Evolutionary conservation across 1,140 invertebrate genomes (phyloP).

Genomic region (Rhopalosiphum padi): DNA sequence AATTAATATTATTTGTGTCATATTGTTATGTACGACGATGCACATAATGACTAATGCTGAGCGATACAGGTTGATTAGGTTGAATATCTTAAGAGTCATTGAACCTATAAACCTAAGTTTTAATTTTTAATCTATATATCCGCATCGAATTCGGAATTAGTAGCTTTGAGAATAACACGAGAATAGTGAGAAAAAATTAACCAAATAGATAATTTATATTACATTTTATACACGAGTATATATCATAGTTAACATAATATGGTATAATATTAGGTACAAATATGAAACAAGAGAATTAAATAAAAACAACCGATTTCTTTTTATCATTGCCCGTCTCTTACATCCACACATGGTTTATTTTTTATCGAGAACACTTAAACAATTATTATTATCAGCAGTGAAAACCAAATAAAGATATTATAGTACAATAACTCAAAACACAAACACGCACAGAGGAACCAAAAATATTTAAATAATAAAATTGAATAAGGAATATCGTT

Average conservation of each 20-base stretch:
- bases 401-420: background rate
- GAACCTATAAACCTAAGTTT: background rate
- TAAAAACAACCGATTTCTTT: background rate
- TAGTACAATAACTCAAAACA: background rate
- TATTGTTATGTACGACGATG: background rate
- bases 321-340: background rate
- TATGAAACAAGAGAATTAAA: background rate
- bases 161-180: background rate
- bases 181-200: background rate
- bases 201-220: background rate
- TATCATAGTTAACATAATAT: background rate
- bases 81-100: conserved; percentile 17
- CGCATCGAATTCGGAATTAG: background rate
- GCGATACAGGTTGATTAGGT: background rate
- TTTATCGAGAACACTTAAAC: background rate
- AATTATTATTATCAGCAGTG: background rate
- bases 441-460: too few species aligned
- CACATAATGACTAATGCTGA: background rate
- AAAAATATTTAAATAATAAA: background rate
- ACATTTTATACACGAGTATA: background rate
- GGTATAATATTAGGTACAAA: background rate
- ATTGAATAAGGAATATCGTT: background rate
- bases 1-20: background rate
- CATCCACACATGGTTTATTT: background rate
- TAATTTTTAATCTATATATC: conserved; percentile 24